Evolutionary conservation across 2,797 vertebrate genomes (phyloP).

Genomic region (Macrochelys suwanniensis): DNA sequence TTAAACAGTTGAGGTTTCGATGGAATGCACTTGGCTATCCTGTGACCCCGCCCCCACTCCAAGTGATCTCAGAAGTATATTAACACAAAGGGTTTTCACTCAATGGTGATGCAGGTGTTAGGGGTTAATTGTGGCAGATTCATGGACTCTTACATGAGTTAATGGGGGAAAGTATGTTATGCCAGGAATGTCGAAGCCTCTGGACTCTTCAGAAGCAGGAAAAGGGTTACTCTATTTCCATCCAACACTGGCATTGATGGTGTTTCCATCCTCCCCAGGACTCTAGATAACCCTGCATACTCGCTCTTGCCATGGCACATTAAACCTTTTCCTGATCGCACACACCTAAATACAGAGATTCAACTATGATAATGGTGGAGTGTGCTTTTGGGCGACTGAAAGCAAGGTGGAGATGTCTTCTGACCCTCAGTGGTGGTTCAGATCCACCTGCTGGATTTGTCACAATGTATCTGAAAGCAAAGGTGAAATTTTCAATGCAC

Average conservation of each 20-base stretch:
- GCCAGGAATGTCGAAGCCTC: neutral
- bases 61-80: neutral
- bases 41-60: neutral
- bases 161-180: neutral
- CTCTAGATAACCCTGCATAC: neutral
- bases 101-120: neutral
- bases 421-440: neutral
- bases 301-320: neutral
- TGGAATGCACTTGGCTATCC: neutral
- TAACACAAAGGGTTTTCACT: neutral
- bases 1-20: neutral
- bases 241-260: neutral
- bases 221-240: neutral
- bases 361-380: neutral
- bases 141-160: neutral
- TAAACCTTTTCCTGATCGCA: neutral
- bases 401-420: neutral
- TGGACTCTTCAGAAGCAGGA: neutral
- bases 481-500: neutral
- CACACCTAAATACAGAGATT: neutral
- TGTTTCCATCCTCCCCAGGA: neutral
- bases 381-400: neutral
- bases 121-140: neutral
- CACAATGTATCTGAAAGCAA: neutral
- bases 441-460: neutral